Conservation (phyloP, 2,113 vertebrate species). For the Acanthochromis polyacanthus region DNA sequence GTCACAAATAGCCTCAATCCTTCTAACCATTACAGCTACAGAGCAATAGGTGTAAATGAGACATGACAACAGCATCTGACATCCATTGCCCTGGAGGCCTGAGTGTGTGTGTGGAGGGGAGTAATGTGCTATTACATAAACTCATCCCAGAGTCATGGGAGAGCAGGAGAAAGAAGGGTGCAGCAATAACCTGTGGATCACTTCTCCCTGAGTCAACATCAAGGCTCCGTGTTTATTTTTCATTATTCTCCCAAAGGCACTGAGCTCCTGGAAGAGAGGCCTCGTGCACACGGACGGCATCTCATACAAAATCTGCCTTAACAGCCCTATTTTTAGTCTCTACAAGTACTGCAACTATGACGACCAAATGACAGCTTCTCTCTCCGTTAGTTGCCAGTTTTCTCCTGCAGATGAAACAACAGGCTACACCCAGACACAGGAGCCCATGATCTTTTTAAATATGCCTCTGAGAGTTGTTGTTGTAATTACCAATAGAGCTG, state of each 20-base stretch:
- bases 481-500: slow-evolving; percentile 59
- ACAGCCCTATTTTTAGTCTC: slow-evolving; percentile 34
- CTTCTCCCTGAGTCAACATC: slow-evolving; percentile 75
- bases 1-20: slow-evolving; percentile 21
- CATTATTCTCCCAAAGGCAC: slow-evolving; percentile 74
- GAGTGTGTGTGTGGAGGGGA: slow-evolving; percentile 10
- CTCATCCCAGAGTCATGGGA: slow-evolving; percentile 68
- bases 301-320: slow-evolving; percentile 30
- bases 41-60: slow-evolving; percentile 69
- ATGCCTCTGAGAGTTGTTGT: slow-evolving; percentile 60
- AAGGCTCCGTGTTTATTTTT: slow-evolving; percentile 75
- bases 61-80: slow-evolving; percentile 72
- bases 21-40: slow-evolving; percentile 46
- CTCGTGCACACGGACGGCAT: slow-evolving; percentile 38
- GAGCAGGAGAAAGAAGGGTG: slow-evolving; percentile 65
- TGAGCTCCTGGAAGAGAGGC: slow-evolving; percentile 60
- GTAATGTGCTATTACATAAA: slow-evolving; percentile 67
- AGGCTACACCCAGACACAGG: slow-evolving; percentile 42
- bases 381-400: slow-evolving; percentile 27
- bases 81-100: slow-evolving; percentile 53
- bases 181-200: slow-evolving; percentile 75
- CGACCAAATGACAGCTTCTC: slow-evolving; percentile 43
- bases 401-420: slow-evolving; percentile 51
- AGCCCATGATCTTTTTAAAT: slow-evolving; percentile 74
- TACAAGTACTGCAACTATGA: slow-evolving; percentile 17